phyloP scores from a whole-genome alignment of 2,113 vertebrate species.

The Microcebus ravelobensis region DNA sequence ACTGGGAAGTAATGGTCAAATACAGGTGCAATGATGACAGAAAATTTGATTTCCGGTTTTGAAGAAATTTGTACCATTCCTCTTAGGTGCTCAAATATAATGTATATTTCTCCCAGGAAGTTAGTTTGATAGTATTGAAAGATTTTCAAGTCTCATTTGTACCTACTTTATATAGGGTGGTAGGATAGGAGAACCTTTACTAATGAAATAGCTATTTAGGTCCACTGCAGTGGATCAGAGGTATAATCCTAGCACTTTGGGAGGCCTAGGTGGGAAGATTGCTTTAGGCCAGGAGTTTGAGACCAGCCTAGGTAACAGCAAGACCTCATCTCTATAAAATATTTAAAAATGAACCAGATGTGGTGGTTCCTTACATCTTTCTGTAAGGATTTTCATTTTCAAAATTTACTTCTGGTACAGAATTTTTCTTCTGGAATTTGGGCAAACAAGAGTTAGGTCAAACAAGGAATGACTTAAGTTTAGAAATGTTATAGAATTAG shows the following conservation, averaged over 20 bases:
- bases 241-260: too few species aligned
- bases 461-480: background rate
- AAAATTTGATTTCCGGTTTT: background rate
- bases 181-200: background rate
- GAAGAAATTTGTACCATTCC: background rate
- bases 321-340: too few species aligned
- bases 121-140: background rate
- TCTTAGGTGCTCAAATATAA: background rate
- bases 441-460: background rate
- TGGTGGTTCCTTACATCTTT: background rate
- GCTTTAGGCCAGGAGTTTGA: too few species aligned
- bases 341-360: too few species aligned
- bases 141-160: background rate
- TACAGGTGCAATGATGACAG: background rate
- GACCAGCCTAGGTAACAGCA: too few species aligned
- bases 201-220: background rate
- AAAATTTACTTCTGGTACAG: background rate
- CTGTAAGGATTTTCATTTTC: background rate
- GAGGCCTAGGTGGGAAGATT: too few species aligned
- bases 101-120: background rate
- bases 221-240: too few species aligned
- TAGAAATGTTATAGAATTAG: background rate
- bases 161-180: constrained; percentile 7
- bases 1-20: constrained; percentile 6
- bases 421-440: background rate